Conservation (phyloP, 2,888 invertebrate species). For the Perizoma affinitatum region DNA sequence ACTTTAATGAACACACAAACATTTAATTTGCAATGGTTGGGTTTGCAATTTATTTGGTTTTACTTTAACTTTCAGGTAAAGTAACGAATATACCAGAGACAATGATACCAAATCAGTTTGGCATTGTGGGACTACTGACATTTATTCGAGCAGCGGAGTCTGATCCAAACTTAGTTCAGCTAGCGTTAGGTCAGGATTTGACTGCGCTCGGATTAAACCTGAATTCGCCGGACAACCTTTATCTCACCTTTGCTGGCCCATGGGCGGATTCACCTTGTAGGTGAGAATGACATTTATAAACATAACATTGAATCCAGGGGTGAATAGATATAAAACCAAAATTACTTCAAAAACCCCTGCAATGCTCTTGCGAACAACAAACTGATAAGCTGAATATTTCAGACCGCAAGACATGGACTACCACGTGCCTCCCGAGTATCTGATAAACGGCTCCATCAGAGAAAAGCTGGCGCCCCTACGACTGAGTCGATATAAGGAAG, state of each 20-base stretch:
- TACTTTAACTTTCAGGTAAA: slow-evolving; percentile 88
- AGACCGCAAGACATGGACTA: slow-evolving; percentile 99
- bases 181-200: slow-evolving; percentile 98
- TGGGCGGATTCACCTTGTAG: slow-evolving; percentile 98
- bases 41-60: slow-evolving; percentile 28
- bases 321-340: no score
- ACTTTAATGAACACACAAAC: slow-evolving; percentile 44
- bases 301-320: no score
- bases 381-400: slow-evolving; percentile 34
- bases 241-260: slow-evolving; percentile 99
- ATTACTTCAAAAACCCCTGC: no score
- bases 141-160: slow-evolving; percentile 99
- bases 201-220: slow-evolving; percentile 99
- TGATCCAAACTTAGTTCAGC: slow-evolving; percentile 97
- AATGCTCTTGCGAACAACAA: no score
- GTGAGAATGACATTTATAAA: slow-evolving; percentile 53
- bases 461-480: slow-evolving; percentile 98
- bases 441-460: slow-evolving; percentile 98
- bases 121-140: slow-evolving; percentile 98
- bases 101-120: slow-evolving; percentile 99
- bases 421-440: slow-evolving; percentile 99
- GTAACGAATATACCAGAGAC: slow-evolving; percentile 99
- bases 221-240: slow-evolving; percentile 98
- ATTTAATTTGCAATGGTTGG: slow-evolving; percentile 8
- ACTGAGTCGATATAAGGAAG: slow-evolving; percentile 98